phyloP scores from a whole-genome alignment of 2,888 invertebrate species.

The Formica aserva region DNA sequence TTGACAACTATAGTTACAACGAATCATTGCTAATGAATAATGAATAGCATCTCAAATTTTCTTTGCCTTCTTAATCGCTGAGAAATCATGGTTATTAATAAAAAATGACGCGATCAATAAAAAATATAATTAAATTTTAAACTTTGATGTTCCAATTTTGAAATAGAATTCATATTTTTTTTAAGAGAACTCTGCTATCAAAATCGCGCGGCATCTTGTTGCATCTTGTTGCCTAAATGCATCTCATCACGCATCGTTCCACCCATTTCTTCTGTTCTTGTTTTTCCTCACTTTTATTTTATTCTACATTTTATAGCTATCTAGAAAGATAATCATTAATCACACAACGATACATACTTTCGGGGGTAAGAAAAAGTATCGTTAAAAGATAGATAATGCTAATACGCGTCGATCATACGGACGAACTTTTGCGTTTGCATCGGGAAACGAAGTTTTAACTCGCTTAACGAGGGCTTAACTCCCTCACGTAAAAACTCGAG shows the following conservation, averaged over 20 bases:
- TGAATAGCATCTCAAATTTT: background rate
- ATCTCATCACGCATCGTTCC: slow-evolving; percentile 8
- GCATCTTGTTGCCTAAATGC: slow-evolving; percentile 70
- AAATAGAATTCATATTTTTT: background rate
- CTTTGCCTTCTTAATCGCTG: background rate
- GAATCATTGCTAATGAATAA: background rate
- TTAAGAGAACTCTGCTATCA: background rate
- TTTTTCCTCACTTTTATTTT: slow-evolving; percentile 5
- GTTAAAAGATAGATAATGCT: slow-evolving; percentile 4
- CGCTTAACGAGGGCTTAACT: slow-evolving; percentile 48
- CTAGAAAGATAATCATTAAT: slow-evolving; percentile 18
- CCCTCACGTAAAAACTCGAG: slow-evolving; percentile 31
- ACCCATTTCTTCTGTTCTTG: background rate
- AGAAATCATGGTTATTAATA: background rate
- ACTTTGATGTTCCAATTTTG: background rate
- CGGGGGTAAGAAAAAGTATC: slow-evolving; percentile 1
- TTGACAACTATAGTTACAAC: background rate
- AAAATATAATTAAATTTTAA: background rate
- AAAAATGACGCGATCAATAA: background rate
- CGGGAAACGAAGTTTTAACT: slow-evolving; percentile 12
- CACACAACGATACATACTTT: background rate
- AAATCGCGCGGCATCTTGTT: slow-evolving; percentile 71
- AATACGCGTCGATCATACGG: slow-evolving; percentile 17
- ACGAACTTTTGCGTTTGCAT: slow-evolving; percentile 22
- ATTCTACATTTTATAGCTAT: slow-evolving; percentile 19